Conservation (phyloP, 2,113 vertebrate species). For the Sander lucioperca region DNA sequence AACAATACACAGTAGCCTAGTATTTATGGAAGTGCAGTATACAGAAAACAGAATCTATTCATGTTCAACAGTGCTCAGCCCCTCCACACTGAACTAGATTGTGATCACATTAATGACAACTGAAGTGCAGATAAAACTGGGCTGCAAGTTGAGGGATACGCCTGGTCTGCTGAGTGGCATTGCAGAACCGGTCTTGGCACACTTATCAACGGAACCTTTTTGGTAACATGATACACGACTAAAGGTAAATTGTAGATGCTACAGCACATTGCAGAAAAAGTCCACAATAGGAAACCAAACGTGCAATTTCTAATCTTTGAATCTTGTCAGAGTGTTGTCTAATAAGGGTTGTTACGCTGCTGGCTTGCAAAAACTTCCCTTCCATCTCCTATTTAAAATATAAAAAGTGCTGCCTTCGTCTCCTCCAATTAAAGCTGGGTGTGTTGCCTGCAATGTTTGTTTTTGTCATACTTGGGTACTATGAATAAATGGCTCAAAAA, state of each 20-base stretch:
- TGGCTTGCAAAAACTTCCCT: neutral
- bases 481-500: neutral
- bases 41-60: neutral
- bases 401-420: neutral
- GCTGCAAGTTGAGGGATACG: slow-evolving; percentile 9
- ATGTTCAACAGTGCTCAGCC: neutral
- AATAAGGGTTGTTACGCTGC: too few relatives aligned
- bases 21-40: neutral
- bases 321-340: too few relatives aligned
- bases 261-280: neutral
- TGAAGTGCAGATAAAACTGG: slow-evolving; percentile 6
- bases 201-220: slow-evolving; percentile 9
- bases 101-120: neutral
- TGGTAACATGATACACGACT: slow-evolving; percentile 12
- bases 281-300: neutral
- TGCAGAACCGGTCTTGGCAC: slow-evolving; percentile 45
- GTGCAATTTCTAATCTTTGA: neutral
- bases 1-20: neutral
- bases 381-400: neutral
- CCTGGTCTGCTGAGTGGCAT: neutral
- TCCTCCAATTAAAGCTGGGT: neutral
- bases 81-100: neutral
- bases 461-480: neutral
- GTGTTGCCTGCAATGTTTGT: neutral
- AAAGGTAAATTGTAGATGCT: neutral